Evolutionary conservation across 2,888 invertebrate species (phyloP), one percentile per base, ranked within the genome.

Genomic region (Capitulum mitella): DNA sequence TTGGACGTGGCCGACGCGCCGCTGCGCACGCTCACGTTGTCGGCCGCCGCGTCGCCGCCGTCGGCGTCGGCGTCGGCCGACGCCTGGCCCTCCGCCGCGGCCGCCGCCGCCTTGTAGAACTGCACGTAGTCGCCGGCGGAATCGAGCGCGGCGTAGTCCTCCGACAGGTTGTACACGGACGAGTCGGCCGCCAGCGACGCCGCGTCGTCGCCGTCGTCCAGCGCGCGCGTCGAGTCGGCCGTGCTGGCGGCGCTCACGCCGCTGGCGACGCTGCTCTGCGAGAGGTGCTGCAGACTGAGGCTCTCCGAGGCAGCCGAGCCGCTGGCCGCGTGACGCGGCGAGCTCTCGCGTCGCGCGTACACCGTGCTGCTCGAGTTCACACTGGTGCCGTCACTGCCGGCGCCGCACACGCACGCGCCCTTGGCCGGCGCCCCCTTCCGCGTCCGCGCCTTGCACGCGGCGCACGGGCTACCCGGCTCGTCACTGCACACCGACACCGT

Each of bases 361-460:
- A 51, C 12, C 19, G 51, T 51, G 51, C 51, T 51, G 51, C 51
- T 22, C 19, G 51, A 51, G 51, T 14, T 51, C 3, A 51, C 22
- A 16, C 51, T 51, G 12, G 51, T 19, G 19, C 19, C 22, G 51
- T 51, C 14, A 16, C 51, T 51, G 74, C 80, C 80, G 75, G 80
- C 80, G 75, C 75, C 40, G 46, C 80, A 70, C 80, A 80, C 74
- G 80, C 81, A 78, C 81, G 80, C 79, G 46, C 80, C 81, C 77
- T 80, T 80, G 32, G 3, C 10, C n/a, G n/a, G 14, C 10, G 46
- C 46, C 6, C 46, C 51, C 14, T 51, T 51, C 16, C 51, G 51
- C 16, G 51, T 51, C 14, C 54, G 54, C 54, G 54, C 22, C n/a
- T n/a, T 26, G 54, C 54, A 54, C 22, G 54, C 26, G 61, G 32